Conservation (phyloP, 2,797 vertebrate species). For the Hephaestus fuliginosus region DNA sequence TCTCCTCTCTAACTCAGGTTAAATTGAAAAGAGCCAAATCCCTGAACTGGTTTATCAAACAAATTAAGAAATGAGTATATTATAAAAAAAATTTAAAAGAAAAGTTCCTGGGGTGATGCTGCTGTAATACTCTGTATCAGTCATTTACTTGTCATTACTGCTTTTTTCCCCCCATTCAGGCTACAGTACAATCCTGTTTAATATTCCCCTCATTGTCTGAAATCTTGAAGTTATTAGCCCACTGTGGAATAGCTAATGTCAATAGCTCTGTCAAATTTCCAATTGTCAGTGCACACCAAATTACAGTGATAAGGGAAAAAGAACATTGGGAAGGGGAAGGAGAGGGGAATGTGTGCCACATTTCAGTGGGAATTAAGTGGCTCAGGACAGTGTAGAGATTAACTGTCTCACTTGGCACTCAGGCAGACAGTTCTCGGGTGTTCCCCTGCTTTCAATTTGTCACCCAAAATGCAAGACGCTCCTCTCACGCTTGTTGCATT, state of each 20-base stretch:
- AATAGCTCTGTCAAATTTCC: conserved; percentile 68
- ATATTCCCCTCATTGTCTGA: conserved; percentile 63
- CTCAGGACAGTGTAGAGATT: conserved; percentile 75
- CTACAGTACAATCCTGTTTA: conserved; percentile 42
- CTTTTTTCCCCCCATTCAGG: conserved; percentile 20
- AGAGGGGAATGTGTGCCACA: conserved; percentile 57
- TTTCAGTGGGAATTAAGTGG: conserved; percentile 78
- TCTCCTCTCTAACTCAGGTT: background rate
- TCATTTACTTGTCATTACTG: conserved; percentile 29
- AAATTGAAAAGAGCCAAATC: background rate
- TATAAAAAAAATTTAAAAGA: conserved; percentile 2
- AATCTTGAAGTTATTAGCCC: conserved; percentile 64
- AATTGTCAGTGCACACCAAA: conserved; percentile 68
- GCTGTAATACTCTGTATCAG: conserved; percentile 26
- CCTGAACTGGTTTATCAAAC: background rate
- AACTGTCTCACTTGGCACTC: conserved; percentile 76
- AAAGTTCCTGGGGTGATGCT: conserved; percentile 26
- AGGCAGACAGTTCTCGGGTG: conserved; percentile 74
- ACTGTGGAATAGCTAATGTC: conserved; percentile 60
- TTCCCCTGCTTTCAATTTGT: conserved; percentile 78
- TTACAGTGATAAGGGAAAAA: conserved; percentile 62
- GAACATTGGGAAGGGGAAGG: conserved; percentile 37
- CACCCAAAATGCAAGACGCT: conserved; percentile 65
- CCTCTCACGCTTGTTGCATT: conserved; percentile 69
- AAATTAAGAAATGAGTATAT: background rate